Conservation (phyloP, 1,140 invertebrate species). For the Linepithema humile region DNA sequence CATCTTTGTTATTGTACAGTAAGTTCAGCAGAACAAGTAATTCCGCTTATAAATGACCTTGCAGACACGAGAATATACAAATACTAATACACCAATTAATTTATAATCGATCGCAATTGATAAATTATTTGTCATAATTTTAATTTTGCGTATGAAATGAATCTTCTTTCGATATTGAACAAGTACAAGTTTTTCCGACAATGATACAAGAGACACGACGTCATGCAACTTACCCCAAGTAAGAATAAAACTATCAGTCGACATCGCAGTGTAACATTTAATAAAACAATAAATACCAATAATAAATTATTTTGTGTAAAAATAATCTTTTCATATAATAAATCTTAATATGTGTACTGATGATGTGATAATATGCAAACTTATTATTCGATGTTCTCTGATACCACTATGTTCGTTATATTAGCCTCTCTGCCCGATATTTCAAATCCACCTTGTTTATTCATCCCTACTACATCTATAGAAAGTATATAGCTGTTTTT, state of each 20-base stretch:
- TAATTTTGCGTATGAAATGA: not conserved
- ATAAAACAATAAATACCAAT: conserved; percentile 65
- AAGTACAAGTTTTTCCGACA: not conserved
- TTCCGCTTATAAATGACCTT: conserved; percentile 65
- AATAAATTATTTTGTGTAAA: conserved; percentile 47
- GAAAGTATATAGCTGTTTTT: not conserved
- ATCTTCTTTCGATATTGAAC: not conserved
- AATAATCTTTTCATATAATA: conserved; percentile 22
- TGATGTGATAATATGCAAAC: conserved; percentile 42
- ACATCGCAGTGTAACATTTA: conserved; percentile 50
- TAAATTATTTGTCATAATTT: not conserved
- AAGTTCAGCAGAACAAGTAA: conserved; percentile 38
- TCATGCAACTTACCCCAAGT: conserved; percentile 50
- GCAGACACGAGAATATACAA: conserved; percentile 18
- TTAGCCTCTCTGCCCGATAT: conserved; percentile 57
- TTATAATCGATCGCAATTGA: conserved; percentile 10
- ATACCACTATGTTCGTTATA: conserved; percentile 72
- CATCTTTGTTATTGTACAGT: conserved; percentile 65
- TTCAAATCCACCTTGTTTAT: conserved; percentile 76
- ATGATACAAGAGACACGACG: not conserved
- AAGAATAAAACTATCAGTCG: conserved; percentile 60
- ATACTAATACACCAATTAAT: conserved; percentile 12
- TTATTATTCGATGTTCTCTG: conserved; percentile 54
- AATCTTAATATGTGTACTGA: conserved; percentile 33
- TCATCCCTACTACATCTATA: conserved; percentile 66